Conservation (phyloP, 2,888 invertebrate genomes). For the Ophion costatus region DNA sequence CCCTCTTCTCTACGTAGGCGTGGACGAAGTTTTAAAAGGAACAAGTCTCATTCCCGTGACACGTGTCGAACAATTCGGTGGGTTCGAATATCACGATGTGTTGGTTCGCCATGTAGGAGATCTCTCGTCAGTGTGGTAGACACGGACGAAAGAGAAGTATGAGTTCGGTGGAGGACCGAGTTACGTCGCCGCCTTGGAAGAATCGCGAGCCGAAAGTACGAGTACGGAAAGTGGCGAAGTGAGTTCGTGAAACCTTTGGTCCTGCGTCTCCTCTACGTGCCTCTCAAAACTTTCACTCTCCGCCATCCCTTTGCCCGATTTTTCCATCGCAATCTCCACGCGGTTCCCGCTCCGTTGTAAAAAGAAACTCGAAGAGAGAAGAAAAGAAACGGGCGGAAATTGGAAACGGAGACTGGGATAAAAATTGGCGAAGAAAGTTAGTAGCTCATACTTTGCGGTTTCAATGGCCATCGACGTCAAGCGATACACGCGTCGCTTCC, state of each 20-base stretch:
- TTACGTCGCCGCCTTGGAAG: constrained; percentile 34
- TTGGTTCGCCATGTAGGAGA: constrained; percentile 12
- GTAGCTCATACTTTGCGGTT: constrained; percentile 36
- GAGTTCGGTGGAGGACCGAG: background rate
- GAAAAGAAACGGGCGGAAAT: constrained; percentile 39
- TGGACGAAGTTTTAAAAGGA: constrained; percentile 47
- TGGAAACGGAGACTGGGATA: constrained; percentile 40
- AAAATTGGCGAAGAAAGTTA: constrained; percentile 47
- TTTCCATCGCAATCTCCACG: constrained; percentile 32
- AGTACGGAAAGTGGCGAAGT: constrained; percentile 29
- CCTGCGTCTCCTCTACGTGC: constrained; percentile 46
- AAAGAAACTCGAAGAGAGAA: constrained; percentile 19
- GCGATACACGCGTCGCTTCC: constrained; percentile 27
- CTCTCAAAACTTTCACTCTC: constrained; percentile 54
- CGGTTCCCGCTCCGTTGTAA: constrained; percentile 29
- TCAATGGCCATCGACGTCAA: constrained; percentile 27
- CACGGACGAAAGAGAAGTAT: constrained; percentile 13
- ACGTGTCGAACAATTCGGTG: constrained; percentile 56
- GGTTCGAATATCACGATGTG: constrained; percentile 26
- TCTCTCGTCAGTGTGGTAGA: constrained; percentile 37
- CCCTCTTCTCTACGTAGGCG: background rate
- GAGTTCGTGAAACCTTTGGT: constrained; percentile 51
- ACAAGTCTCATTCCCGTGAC: constrained; percentile 54
- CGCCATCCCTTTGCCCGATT: background rate
- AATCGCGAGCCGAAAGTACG: constrained; percentile 36